Conservation (phyloP, 2,888 invertebrate genomes). For the Entomobrya proxima region DNA sequence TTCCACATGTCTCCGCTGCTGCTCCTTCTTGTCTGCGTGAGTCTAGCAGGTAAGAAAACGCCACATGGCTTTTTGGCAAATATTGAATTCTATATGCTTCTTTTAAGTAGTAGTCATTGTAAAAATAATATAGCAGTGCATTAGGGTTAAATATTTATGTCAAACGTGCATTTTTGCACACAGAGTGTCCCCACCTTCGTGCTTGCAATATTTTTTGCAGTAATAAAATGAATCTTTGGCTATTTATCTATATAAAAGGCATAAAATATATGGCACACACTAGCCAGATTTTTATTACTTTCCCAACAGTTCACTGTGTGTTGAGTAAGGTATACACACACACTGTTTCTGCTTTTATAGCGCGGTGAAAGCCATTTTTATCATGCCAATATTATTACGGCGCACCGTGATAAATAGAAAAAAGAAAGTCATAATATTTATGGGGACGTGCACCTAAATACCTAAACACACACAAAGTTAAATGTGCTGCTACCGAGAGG, state of each 20-base stretch:
- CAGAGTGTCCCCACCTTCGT: conserved; percentile 10
- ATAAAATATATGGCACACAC: not conserved
- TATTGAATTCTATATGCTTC: too few relatives aligned
- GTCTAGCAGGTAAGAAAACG: conserved; percentile 50
- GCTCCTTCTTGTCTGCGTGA: conserved; percentile 46
- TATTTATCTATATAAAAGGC: conserved; percentile 27
- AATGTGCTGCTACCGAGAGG: not conserved
- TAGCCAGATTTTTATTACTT: conserved; percentile 32
- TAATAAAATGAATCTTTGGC: conserved; percentile 32
- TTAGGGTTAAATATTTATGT: conserved; percentile 20
- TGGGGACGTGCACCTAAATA: not conserved
- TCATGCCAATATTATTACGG: conserved; percentile 21
- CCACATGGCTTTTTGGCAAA: not conserved
- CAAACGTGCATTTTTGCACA: conserved; percentile 19
- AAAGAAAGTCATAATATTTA: conserved; percentile 43
- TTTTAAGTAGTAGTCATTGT: not conserved
- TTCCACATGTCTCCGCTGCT: conserved; percentile 55
- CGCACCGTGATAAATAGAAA: conserved; percentile 33
- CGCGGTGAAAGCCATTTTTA: not conserved
- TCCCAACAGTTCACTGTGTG: not conserved
- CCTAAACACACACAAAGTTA: not conserved
- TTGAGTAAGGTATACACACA: not conserved
- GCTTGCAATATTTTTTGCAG: conserved; percentile 21
- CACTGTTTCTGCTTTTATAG: not conserved
- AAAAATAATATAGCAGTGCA: conserved; percentile 28